Evolutionary conservation across 2,113 vertebrate genomes (phyloP), one percentile per base, ranked within the genome.

Genomic region (Sterna hirundo): DNA sequence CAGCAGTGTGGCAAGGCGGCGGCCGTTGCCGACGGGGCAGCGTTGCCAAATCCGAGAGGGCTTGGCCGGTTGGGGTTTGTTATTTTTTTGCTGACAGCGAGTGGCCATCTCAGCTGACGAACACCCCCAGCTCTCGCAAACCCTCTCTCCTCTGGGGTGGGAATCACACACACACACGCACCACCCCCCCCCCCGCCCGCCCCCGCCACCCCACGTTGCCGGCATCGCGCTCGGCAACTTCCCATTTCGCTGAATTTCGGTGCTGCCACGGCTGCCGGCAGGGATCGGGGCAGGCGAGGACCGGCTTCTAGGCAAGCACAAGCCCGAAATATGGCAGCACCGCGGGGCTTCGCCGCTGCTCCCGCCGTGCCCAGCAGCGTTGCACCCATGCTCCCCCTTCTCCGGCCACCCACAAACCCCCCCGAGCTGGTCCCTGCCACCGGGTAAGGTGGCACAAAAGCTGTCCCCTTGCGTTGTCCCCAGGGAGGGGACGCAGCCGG

Each of bases 381-480:
- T 5, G 70, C 34, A 47, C 36, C 46, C 93, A 25, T 3, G 3
- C 14, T 38, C 34, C 34, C 9, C 46, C 51, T 79, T 49, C 57
- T 38, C 34, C 9, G 36, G 1, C 4, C n/a, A 68, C 13, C 46
- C 65, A 26, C 21, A 55, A 42, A n/a, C 19, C 11, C 26, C 30
- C 26, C 30, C 3, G 2, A 62, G 62, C 34, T 23, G 14, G 9
- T 3, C 42, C 21, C 38, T 29, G 72, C 25, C n/a, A 42, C 66
- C 0, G 5, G 58, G 22, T 46, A 25, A 51, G 23, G 61, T 27
- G 75, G 11, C 47, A 42, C 8, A 10, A 38, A 79, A 57, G 7
- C 51, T 0, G 0, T 54, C 80, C 25, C 66, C 27, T 66, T 8
- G 6, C 1, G 0, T 9, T 6, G 13, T 11, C 74, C 23, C 0